Percentiles rank a stretch among this genome's conserved stretches.
These are phyloP conservation scores for Xanthia togata DNA, from an alignment of 2,888 invertebrate genomes.

Conservation along the genomic window DNA sequence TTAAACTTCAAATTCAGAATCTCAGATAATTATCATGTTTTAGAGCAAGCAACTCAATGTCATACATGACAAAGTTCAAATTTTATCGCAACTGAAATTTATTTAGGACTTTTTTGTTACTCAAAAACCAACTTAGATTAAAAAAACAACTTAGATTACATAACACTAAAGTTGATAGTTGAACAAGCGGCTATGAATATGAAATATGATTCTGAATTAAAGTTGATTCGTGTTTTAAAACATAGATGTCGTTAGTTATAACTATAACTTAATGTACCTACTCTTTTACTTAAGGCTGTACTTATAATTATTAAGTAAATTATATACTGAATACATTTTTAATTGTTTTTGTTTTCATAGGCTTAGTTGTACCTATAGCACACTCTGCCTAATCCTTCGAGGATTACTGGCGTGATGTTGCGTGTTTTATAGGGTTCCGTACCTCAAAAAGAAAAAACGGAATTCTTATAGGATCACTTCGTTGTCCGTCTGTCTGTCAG, in stretches of 20 bases:
- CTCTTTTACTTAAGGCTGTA: conserved; percentile 39
- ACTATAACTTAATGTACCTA: conserved; percentile 31
- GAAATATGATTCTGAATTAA: not conserved
- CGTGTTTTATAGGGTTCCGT: no score
- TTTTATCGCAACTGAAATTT: not conserved
- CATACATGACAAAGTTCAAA: not conserved
- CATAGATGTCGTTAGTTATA: conserved; percentile 42
- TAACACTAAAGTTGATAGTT: not conserved
- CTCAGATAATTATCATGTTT: not conserved
- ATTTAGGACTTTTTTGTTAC: no score
- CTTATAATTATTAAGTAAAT: conserved; percentile 58
- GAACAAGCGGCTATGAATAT: not conserved
- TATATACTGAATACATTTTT: conserved; percentile 52
- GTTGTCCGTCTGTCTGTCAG: no score
- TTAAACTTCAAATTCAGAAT: not conserved
- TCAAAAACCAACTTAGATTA: not conserved
- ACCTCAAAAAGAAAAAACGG: no score
- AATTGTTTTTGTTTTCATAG: conserved; percentile 1
- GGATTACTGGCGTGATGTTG: no score
- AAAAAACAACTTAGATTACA: not conserved
- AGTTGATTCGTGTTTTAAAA: not conserved
- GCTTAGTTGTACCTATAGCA: not conserved
- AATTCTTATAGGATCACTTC: no score
- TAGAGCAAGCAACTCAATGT: not conserved
- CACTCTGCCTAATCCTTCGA: no score